Evolutionary conservation across 2,113 vertebrate genomes (phyloP), one percentile per base, ranked within the genome.

Genomic region (Chlorodrepanis virens): DNA sequence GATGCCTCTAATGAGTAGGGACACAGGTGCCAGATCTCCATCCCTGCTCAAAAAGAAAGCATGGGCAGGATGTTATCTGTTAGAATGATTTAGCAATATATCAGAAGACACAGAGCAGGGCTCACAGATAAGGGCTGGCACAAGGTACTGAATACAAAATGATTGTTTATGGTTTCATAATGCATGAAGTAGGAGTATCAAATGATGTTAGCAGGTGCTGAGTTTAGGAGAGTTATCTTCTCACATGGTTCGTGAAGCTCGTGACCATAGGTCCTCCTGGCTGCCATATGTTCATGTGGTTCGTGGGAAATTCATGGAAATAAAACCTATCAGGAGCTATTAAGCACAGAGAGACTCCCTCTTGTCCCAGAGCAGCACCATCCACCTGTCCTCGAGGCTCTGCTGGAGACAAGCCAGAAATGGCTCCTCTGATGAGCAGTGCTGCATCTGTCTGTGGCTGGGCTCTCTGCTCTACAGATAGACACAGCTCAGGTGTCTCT

Each of bases 151-250:
- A 90, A 95, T 92, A 54, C 11, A 0, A 77, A 92, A 92, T 63
- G 54, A 12, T 50, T 81, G 80, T 89, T 92, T 86, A n/a, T 83
- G 90, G 77, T 74, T 95, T 93, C 80, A 95, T 87, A 95, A 95
- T 94, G 47, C 64, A 96, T 89, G 94, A 92, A 68, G 83, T n/a
- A 90, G 72, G 47, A 86, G 80, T 88, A 89, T 95, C 93, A 56
- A 92, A 84, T 94, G 15, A 63, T 37, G 52, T 16, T 52, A 87
- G 80, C 76, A 81, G 80, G 86, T 89, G 93, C 86, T 2, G 72
- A 72, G 68, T 86, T 81, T 70, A 83, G 81, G 86, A 35, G 67
- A 90, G 79, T 25, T 79, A 59, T 74, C 91, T 84, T 93, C 80
- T 86, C 47, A 11, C 33, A 54, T 27, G 39, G 56, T 28, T 59